Percentiles rank a stretch among this genome's conserved stretches.
Evolutionary conservation across 2,113 vertebrate genomes (phyloP).

Genomic region (Sylvilagus bachmani): DNA sequence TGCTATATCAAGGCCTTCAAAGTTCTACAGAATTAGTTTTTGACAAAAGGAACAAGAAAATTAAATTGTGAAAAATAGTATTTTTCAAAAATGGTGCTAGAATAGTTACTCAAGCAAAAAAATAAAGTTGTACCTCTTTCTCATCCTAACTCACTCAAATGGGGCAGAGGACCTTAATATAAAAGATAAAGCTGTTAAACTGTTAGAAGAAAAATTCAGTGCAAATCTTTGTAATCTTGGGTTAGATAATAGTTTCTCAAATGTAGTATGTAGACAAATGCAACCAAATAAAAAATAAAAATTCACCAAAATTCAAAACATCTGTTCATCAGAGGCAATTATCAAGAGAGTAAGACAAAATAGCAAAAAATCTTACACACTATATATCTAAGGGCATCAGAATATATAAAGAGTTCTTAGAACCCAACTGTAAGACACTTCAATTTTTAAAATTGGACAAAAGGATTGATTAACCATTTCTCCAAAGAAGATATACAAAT

Average conservation of each 20-base stretch:
- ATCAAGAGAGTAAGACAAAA: neutral
- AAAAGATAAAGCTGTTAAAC: neutral
- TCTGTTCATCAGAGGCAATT: neutral
- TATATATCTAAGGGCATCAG: neutral
- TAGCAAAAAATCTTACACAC: neutral
- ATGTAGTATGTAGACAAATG: neutral
- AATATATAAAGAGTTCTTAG: neutral
- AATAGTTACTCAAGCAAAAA: neutral
- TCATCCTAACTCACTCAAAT: neutral
- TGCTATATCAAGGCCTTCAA: neutral
- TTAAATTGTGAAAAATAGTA: neutral
- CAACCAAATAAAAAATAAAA: neutral
- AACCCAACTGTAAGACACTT: neutral
- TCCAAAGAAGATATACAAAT: neutral
- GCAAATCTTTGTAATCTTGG: neutral
- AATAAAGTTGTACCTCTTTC: neutral
- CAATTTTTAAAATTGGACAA: neutral
- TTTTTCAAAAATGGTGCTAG: neutral
- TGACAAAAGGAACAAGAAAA: neutral
- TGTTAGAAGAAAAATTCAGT: neutral
- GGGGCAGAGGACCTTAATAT: neutral
- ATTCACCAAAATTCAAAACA: neutral
- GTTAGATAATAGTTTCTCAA: neutral
- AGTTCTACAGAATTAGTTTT: conserved; percentile 1
- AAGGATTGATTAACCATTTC: neutral